Conservation (phyloP, 2,797 vertebrate genomes). For the Molothrus aeneus region DNA sequence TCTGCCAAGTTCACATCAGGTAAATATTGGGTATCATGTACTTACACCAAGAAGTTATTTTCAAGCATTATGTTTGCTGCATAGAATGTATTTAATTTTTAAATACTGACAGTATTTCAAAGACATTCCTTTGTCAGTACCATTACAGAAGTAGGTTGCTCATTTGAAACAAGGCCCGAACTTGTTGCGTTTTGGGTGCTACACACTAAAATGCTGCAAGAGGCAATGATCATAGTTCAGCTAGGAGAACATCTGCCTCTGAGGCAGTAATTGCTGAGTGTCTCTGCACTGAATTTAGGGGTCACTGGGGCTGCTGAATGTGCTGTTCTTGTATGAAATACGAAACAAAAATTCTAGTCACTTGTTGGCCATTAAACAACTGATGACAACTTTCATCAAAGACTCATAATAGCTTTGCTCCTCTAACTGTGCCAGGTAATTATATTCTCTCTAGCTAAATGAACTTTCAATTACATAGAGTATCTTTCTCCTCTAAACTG, state of each 20-base stretch:
- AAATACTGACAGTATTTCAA: neutral
- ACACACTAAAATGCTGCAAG: neutral
- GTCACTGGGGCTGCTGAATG: constrained; percentile 36
- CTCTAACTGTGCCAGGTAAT: constrained; percentile 29
- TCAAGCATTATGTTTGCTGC: neutral
- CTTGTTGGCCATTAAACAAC: constrained; percentile 45
- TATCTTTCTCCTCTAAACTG: constrained; percentile 24
- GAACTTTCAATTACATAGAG: constrained; percentile 42
- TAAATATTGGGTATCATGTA: neutral
- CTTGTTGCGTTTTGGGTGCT: neutral
- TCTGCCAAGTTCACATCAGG: neutral
- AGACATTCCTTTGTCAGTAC: neutral
- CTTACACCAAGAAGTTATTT: neutral
- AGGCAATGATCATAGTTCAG: neutral
- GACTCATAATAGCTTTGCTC: neutral
- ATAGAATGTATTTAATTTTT: neutral
- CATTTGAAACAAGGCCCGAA: neutral
- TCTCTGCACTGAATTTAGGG: constrained; percentile 8
- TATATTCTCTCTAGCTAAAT: constrained; percentile 44
- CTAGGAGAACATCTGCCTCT: neutral
- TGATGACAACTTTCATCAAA: constrained; percentile 44
- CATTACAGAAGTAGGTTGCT: neutral
- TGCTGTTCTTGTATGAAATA: constrained; percentile 23
- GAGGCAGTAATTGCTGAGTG: neutral
- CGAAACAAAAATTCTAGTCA: constrained; percentile 40